Percentiles rank a stretch among this genome's conserved stretches.
These are phyloP conservation scores for Gasterosteus nipponicus DNA, from an alignment of 2,113 vertebrate genomes.

Conservation along the genomic window DNA sequence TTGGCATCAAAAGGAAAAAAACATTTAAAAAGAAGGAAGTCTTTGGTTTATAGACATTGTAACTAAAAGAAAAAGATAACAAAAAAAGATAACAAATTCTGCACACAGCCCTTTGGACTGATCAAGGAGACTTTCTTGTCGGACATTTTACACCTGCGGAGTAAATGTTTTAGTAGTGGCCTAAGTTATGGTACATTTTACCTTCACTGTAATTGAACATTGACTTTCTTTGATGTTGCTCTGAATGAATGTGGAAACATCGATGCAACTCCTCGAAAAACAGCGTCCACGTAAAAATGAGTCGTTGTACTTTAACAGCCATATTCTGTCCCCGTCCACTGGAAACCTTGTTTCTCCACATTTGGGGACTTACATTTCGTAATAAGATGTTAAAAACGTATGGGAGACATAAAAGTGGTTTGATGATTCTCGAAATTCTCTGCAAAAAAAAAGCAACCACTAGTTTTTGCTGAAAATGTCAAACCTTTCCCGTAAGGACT, in stretches of 20 bases:
- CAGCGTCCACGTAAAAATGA: neutral
- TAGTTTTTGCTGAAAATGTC: neutral
- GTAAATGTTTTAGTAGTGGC: neutral
- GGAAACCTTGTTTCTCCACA: neutral
- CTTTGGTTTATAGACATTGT: neutral
- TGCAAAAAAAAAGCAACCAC: neutral
- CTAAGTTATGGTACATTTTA: neutral
- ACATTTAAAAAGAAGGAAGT: neutral
- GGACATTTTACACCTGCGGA: neutral
- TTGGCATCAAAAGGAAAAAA: neutral
- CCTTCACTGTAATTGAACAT: neutral
- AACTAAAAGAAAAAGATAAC: slow-evolving; percentile 23
- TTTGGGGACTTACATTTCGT: neutral
- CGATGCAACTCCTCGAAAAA: neutral
- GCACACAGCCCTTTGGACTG: slow-evolving; percentile 1
- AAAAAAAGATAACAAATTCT: slow-evolving; percentile 33
- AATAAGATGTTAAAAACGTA: neutral
- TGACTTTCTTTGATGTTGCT: neutral
- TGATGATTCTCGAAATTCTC: neutral
- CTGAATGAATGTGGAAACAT: neutral
- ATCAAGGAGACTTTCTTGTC: neutral
- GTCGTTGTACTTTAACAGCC: neutral
- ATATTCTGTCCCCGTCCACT: neutral
- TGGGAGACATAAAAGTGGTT: neutral
- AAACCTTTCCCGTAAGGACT: slow-evolving; percentile 9